phyloP scores from a whole-genome alignment of 2,888 invertebrate genomes.

The Leucophenga montana region DNA sequence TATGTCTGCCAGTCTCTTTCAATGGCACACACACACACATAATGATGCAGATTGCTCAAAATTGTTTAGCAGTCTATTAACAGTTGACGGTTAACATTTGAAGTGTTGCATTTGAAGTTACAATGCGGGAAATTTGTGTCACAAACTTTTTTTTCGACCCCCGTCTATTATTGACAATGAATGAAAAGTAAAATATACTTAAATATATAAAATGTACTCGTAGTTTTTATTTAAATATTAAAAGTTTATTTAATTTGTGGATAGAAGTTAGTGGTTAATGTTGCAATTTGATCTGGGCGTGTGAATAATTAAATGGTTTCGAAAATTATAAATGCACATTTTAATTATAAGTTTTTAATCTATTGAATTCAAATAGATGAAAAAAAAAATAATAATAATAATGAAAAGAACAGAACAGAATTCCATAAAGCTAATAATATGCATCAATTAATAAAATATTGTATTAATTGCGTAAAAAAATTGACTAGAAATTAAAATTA shows the following conservation, averaged over 20 bases:
- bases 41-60: too few relatives aligned
- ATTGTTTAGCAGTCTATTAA: too few relatives aligned
- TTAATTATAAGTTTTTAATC: not conserved
- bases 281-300: not conserved
- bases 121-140: too few relatives aligned
- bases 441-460: slow-evolving; percentile 35
- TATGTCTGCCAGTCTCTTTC: too few relatives aligned
- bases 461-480: slow-evolving; percentile 34
- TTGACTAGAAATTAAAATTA: slow-evolving; percentile 60
- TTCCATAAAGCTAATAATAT: slow-evolving; percentile 1
- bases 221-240: too few relatives aligned
- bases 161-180: too few relatives aligned
- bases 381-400: not conserved
- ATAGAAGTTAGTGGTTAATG: not conserved
- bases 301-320: not conserved
- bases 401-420: not conserved
- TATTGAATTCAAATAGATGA: not conserved
- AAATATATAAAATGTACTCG: too few relatives aligned
- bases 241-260: not conserved
- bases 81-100: too few relatives aligned
- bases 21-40: too few relatives aligned
- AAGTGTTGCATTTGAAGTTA: too few relatives aligned
- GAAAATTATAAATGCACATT: slow-evolving; percentile 31
- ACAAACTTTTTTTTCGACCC: too few relatives aligned
- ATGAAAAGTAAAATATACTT: too few relatives aligned